Percentiles rank a stretch among this genome's conserved stretches.
These are phyloP conservation scores for Hemicordylus capensis DNA, from an alignment of 2,113 vertebrate genomes.

Conservation along the genomic window DNA sequence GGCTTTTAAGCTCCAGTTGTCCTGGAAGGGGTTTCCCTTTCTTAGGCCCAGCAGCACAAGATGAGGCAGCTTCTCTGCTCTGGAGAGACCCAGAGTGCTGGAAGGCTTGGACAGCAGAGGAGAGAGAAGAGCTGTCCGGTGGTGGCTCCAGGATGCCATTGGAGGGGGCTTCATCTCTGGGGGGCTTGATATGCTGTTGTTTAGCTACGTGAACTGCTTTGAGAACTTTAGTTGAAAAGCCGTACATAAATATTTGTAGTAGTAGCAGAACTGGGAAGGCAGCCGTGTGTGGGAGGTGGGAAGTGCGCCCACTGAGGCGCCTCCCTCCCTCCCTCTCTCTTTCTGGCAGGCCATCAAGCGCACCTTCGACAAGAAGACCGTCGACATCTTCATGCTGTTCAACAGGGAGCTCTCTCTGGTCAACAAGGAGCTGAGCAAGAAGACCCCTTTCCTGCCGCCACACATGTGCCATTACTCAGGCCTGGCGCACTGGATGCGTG, in stretches of 20 bases:
- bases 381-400: slow-evolving; percentile 81
- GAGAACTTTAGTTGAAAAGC: no score
- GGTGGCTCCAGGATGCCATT: background rate
- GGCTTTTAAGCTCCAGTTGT: background rate
- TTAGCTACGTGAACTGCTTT: no score
- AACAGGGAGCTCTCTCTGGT: slow-evolving; percentile 75
- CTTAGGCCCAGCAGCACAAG: background rate
- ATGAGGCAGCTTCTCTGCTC: background rate
- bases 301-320: background rate
- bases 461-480: slow-evolving; percentile 77
- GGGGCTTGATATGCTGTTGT: no score
- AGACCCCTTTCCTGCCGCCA: slow-evolving; percentile 34
- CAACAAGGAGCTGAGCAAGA: slow-evolving; percentile 76
- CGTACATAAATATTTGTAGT: no score
- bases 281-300: no score
- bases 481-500: slow-evolving; percentile 70
- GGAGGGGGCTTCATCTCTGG: no score
- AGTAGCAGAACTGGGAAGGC: no score
- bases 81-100: no score
- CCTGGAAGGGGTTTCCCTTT: no score
- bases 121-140: background rate
- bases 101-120: background rate
- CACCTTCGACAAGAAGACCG: slow-evolving; percentile 78
- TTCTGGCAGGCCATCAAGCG: slow-evolving; percentile 83
- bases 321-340: background rate